Base-by-base conservation (phyloP, 2,797 vertebrate genomes). In the Pantherophis alleghaniensis region DNA sequence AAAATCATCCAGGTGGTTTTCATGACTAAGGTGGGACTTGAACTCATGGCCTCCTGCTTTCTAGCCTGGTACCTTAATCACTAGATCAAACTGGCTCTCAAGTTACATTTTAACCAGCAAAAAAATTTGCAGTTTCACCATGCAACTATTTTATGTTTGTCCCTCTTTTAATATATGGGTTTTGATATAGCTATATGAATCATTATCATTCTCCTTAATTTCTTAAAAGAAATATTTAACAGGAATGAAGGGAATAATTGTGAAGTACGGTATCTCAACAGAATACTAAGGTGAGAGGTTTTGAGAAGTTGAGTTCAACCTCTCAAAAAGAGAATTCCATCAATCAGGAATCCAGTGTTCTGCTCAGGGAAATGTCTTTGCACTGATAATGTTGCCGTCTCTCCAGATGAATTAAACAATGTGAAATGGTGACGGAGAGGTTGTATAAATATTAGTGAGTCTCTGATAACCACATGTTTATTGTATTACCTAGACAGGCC, bases 171-270 rank as follows among this genome's bases (percentile, higher is more conserved):
- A 90, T 69, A 87, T 61, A 90, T 90, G 60, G 32, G 2, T 90
- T 90, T 69, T 87, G 92, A 87, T 93, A 90, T 69, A 61, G 59
- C 32, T 61, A 57, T 24, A 87, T 87, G 79, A 93, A 42, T 79
- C 6, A 20, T 74, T 74, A 74, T 37, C 7, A 42, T 83, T 90
- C 79, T 37, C 32, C 90, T 89, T 90, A 90, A 87, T 66, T 93
- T 87, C 60, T 66, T 90, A 86, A 63, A 57, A 93, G 26, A 66
- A 90, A 87, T 93, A 53, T 87, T 90, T 86, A 51, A 83, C 79
- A 83, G 32, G 59, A 66, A 18, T 63, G 88, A 57, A 92, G 32
- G 51, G 26, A 93, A 93, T 90, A 90, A 93, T 93, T 90, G 60
- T 9, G 26, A 87, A 93, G 47, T 87, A 90, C 24, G 55, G 26